Percentiles rank a stretch among this genome's conserved stretches.
Evolutionary conservation across 2,888 invertebrate genomes (phyloP).

Genomic region (Anodontia alba): DNA sequence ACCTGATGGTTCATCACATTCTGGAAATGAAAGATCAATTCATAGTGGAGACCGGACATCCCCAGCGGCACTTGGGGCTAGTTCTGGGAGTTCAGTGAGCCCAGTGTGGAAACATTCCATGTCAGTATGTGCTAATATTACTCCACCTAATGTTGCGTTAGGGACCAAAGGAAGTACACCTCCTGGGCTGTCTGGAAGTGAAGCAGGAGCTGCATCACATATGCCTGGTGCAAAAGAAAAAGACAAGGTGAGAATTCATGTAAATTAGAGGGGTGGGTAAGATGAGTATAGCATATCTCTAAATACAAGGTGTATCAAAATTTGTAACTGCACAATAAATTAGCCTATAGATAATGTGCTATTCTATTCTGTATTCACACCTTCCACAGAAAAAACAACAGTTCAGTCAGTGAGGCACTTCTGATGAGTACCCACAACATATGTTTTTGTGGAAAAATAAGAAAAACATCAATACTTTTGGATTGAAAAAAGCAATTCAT

Average conservation of each 20-base stretch:
- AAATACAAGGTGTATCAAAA: too few species aligned
- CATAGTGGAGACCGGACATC: constrained; percentile 15
- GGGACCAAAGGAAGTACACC: constrained; percentile 68
- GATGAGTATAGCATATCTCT: too few species aligned
- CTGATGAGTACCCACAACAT: too few species aligned
- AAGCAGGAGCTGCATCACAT: background rate
- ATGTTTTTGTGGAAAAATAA: too few species aligned
- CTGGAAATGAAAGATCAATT: background rate
- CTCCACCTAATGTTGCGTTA: constrained; percentile 85
- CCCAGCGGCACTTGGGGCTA: constrained; percentile 5
- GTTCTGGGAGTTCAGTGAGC: constrained; percentile 40
- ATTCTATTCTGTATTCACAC: too few species aligned
- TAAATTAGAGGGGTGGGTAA: too few species aligned
- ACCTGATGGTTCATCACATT: background rate
- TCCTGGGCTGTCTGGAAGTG: constrained; percentile 14
- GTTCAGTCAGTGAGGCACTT: too few species aligned
- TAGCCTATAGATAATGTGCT: too few species aligned
- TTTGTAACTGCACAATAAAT: too few species aligned
- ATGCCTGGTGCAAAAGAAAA: constrained; percentile 85
- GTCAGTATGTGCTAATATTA: constrained; percentile 80
- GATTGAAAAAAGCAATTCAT: too few species aligned
- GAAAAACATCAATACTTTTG: too few species aligned
- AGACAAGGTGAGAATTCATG: constrained; percentile 86
- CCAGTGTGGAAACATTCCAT: constrained; percentile 87
- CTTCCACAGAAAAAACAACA: too few species aligned